Conservation (phyloP, 2,797 vertebrate genomes). For the Sebastes kiyomatsui region DNA sequence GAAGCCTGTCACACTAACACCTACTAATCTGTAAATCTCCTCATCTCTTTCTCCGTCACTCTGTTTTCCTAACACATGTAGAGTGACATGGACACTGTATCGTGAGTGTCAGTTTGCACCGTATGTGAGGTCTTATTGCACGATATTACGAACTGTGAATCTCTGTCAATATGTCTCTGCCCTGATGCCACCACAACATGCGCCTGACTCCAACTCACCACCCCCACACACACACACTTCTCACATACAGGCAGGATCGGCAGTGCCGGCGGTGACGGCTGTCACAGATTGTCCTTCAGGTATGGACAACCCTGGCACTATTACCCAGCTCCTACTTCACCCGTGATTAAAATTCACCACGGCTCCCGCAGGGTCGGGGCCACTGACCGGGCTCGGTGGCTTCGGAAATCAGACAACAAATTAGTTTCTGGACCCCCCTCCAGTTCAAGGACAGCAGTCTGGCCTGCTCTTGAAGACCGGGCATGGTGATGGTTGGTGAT, state of each 20-base stretch:
- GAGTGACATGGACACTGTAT: conserved; percentile 8
- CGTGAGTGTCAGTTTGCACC: conserved; percentile 5
- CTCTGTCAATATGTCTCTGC: conserved; percentile 11
- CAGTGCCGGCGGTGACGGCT: conserved; percentile 35
- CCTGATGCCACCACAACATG: conserved; percentile 8
- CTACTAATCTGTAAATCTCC: conserved; percentile 28
- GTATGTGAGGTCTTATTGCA: conserved; percentile 8
- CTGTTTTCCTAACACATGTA: conserved; percentile 13
- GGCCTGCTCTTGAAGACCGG: conserved; percentile 26
- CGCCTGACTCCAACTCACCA: background rate
- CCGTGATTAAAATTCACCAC: conserved; percentile 76
- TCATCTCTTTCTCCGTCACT: conserved; percentile 32
- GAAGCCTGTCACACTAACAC: conserved; percentile 8
- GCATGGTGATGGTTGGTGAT: background rate
- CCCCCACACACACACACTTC: conserved; percentile 10
- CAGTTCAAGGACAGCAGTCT: conserved; percentile 71
- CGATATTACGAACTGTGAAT: background rate
- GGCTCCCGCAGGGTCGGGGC: conserved; percentile 48
- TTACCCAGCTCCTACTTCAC: conserved; percentile 45
- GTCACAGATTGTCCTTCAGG: conserved; percentile 67
- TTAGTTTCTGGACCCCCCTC: conserved; percentile 72
- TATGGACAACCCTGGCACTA: conserved; percentile 29
- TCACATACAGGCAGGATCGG: conserved; percentile 8
- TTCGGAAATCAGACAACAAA: conserved; percentile 76
- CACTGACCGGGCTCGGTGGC: conserved; percentile 51